phyloP scores from a whole-genome alignment of 2,888 invertebrate genomes.

The Ceramica pisi region DNA sequence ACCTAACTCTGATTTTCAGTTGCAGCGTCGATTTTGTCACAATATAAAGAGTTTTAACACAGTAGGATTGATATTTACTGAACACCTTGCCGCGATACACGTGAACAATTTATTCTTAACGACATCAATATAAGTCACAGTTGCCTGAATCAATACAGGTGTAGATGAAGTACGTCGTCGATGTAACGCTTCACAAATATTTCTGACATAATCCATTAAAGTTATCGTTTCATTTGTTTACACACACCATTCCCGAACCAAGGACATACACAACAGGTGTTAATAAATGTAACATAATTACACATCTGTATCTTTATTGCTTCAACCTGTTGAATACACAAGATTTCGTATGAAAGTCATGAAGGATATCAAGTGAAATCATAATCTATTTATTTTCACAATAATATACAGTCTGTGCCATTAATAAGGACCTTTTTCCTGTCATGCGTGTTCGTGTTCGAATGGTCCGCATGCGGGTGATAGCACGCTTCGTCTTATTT shows the following conservation, averaged over 20 bases:
- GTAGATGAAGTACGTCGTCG: not conserved
- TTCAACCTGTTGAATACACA: slow-evolving; percentile 11
- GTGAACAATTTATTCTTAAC: slow-evolving; percentile 27
- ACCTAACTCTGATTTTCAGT: no score
- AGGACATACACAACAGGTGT: not conserved
- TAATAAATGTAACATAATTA: slow-evolving; percentile 1
- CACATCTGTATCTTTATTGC: slow-evolving; percentile 17
- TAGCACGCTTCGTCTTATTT: no score
- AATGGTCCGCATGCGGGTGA: no score
- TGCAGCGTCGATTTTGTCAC: no score
- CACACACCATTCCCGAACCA: not conserved
- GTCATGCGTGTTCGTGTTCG: no score
- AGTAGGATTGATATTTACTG: not conserved
- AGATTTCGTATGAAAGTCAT: not conserved
- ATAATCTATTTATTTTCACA: not conserved
- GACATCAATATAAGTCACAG: slow-evolving; percentile 1
- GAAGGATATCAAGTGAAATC: not conserved
- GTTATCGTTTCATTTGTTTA: not conserved
- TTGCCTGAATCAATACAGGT: not conserved
- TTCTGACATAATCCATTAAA: not conserved
- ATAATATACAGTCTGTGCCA: not conserved
- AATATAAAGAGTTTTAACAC: not conserved
- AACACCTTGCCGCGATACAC: not conserved
- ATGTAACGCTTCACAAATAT: not conserved
- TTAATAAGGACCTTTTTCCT: no score